Percentiles rank a stretch among this genome's conserved stretches.
phyloP scores from a whole-genome alignment of 2,888 invertebrate genomes.

The Plagodis pulveraria region DNA sequence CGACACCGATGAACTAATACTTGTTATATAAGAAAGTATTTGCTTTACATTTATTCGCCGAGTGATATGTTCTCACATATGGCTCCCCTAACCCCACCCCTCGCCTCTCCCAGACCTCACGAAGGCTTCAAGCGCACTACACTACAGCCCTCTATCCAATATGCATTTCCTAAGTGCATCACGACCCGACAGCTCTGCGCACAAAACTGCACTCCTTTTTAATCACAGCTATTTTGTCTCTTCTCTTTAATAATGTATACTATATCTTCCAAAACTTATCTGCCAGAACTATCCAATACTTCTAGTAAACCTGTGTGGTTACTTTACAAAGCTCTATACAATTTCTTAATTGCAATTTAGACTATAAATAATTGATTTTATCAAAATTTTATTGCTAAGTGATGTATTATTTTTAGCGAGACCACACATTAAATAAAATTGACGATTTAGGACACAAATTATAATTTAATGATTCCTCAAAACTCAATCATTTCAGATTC shows the following conservation, averaged over 20 bases:
- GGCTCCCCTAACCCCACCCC: too few species aligned
- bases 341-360: constrained; percentile 80
- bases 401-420: constrained; percentile 65
- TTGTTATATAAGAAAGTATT: constrained; percentile 55
- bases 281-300: constrained; percentile 67
- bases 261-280: constrained; percentile 58
- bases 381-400: constrained; percentile 80
- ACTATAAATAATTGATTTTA: constrained; percentile 84
- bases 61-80: constrained; percentile 26
- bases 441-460: constrained; percentile 56
- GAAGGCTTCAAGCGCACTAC: constrained; percentile 32
- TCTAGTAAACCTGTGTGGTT: constrained; percentile 81
- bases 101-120: constrained; percentile 6
- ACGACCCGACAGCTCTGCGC: constrained; percentile 60
- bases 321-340: constrained; percentile 84
- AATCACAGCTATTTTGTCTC: constrained; percentile 84
- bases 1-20: constrained; percentile 69
- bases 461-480: constrained; percentile 54
- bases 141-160: constrained; percentile 11
- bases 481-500: constrained; percentile 58
- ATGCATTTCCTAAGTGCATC: constrained; percentile 4
- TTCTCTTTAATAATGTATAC: constrained; percentile 62
- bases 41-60: constrained; percentile 57
- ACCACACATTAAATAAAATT: constrained; percentile 62
- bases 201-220: constrained; percentile 78